Evolutionary conservation across 2,113 vertebrate species (phyloP).

Genomic region (Mirza zaza): DNA sequence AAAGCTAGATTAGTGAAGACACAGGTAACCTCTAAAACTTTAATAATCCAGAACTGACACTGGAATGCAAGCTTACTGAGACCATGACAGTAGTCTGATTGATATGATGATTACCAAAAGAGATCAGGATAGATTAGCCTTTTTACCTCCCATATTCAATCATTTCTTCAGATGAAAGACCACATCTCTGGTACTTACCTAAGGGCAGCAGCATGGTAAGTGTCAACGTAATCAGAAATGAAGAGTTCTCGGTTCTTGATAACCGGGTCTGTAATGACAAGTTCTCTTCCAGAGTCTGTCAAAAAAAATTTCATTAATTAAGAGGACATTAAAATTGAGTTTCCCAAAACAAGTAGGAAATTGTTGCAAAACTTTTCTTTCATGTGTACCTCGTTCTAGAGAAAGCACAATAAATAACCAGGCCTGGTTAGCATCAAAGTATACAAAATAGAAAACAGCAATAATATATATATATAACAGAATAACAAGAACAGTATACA

Average conservation of each 20-base stretch:
- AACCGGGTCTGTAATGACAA: constrained; percentile 98
- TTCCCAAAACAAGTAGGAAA: constrained; percentile 34
- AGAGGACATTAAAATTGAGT: neutral
- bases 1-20: neutral
- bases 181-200: constrained; percentile 84
- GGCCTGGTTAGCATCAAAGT: neutral
- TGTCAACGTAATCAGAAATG: constrained; percentile 99
- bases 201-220: constrained; percentile 97
- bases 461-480: too few relatives aligned
- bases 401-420: constrained; percentile 9
- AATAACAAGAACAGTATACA: neutral
- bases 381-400: neutral
- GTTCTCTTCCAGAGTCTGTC: constrained; percentile 96
- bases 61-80: neutral
- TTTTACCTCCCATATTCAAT: too few relatives aligned
- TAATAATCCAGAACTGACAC: neutral
- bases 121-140: neutral
- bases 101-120: rapidly evolving
- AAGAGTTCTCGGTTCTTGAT: constrained; percentile 99
- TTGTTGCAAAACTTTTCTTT: neutral
- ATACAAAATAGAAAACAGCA: neutral
- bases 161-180: neutral
- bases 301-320: constrained; percentile 38
- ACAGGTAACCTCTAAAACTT: neutral
- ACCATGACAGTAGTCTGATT: neutral